These are phyloP conservation scores for Drosophila incognita DNA, from an alignment of 2,888 invertebrate species.

Conservation along the genomic window DNA sequence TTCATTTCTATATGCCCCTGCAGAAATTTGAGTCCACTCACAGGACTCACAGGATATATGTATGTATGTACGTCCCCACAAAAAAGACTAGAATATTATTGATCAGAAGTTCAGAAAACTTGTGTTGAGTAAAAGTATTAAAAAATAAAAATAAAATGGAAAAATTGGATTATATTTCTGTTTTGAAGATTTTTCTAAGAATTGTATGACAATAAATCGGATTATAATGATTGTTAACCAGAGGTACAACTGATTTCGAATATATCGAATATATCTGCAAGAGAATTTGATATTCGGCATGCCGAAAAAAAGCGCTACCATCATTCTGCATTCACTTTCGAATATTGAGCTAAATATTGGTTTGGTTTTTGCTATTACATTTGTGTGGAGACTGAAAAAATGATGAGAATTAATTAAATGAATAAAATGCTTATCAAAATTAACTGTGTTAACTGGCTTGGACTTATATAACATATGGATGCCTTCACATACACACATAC, in stretches of 20 bases:
- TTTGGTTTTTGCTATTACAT: neutral
- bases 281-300: slow-evolving; percentile 29
- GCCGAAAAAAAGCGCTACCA: slow-evolving; percentile 19
- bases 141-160: no score
- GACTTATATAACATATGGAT: slow-evolving; percentile 10
- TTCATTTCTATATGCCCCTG: slow-evolving; percentile 24
- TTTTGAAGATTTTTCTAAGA: neutral
- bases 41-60: neutral
- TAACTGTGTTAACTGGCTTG: slow-evolving; percentile 26
- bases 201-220: neutral
- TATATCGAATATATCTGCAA: slow-evolving; percentile 15
- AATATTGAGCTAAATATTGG: slow-evolving; percentile 18
- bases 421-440: slow-evolving; percentile 24
- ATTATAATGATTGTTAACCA: neutral
- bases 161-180: no score
- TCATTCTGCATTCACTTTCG: slow-evolving; percentile 9
- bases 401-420: slow-evolving; percentile 6
- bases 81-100: neutral
- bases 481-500: slow-evolving; percentile 14
- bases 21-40: slow-evolving; percentile 5
- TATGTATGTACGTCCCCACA: no score
- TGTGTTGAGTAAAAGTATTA: neutral
- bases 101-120: neutral
- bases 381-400: slow-evolving; percentile 10
- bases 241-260: neutral